Evolutionary conservation across 2,888 invertebrate species (phyloP).

Genomic region (Coelopa pilipes): DNA sequence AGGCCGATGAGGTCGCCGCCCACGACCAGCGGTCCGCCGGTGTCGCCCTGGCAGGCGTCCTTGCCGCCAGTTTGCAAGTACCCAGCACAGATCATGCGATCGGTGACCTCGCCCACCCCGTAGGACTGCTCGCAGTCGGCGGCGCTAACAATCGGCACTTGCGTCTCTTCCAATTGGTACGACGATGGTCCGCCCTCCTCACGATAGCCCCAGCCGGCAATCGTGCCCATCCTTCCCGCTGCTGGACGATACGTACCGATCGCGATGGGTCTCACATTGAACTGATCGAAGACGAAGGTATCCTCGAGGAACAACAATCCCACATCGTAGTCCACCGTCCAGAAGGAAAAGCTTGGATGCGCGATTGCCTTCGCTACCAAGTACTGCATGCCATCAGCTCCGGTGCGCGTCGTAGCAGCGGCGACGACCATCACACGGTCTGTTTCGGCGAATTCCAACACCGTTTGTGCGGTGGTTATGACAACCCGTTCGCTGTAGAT

Average conservation of each 20-base stretch:
- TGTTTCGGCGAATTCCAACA: slow-evolving; percentile 43
- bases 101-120: slow-evolving; percentile 63
- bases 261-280: slow-evolving; percentile 62
- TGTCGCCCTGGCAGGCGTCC: slow-evolving; percentile 67
- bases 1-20: slow-evolving; percentile 60
- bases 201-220: slow-evolving; percentile 62
- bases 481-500: slow-evolving; percentile 54
- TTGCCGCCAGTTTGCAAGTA: slow-evolving; percentile 53
- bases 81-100: slow-evolving; percentile 73
- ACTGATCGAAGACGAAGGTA: slow-evolving; percentile 65
- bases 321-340: slow-evolving; percentile 68
- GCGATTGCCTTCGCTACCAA: slow-evolving; percentile 52
- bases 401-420: slow-evolving; percentile 54
- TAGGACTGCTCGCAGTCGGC: slow-evolving; percentile 68
- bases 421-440: slow-evolving; percentile 54
- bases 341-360: slow-evolving; percentile 50
- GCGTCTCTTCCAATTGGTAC: slow-evolving; percentile 66
- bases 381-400: slow-evolving; percentile 53
- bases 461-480: slow-evolving; percentile 61
- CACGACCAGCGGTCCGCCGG: slow-evolving; percentile 61
- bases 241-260: slow-evolving; percentile 52
- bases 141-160: slow-evolving; percentile 69
- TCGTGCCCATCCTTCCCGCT: slow-evolving; percentile 48
- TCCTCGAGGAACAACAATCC: slow-evolving; percentile 67
- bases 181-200: slow-evolving; percentile 53